Percentiles rank a stretch among this genome's conserved stretches.
Conservation (phyloP, 2,113 vertebrate genomes). For the Sitta europaea region DNA sequence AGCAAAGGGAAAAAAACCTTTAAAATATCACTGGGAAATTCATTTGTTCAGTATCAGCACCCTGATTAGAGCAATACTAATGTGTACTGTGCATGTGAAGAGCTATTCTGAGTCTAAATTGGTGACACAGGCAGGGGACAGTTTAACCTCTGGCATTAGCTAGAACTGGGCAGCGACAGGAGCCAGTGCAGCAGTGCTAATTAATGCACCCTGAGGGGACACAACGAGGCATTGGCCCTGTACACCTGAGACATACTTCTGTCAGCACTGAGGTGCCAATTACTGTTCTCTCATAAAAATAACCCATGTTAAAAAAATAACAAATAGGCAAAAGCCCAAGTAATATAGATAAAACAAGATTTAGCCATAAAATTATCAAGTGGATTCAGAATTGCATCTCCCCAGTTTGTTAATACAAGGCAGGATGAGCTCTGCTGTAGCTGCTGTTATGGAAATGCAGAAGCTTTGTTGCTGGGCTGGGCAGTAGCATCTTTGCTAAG, state of each 20-base stretch:
- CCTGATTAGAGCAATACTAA: background rate
- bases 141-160: constrained; percentile 53
- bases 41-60: background rate
- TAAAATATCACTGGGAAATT: background rate
- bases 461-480: background rate
- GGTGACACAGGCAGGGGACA: constrained; percentile 12
- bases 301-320: background rate
- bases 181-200: constrained; percentile 44
- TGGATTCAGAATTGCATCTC: background rate
- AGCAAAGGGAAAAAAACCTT: background rate
- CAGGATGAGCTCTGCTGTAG: background rate
- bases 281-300: constrained; percentile 9
- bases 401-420: background rate
- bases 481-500: background rate
- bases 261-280: background rate
- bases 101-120: background rate
- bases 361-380: background rate
- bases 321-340: background rate
- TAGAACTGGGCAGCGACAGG: background rate
- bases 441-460: background rate
- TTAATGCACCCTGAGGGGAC: constrained; percentile 53
- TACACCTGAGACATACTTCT: constrained; percentile 37
- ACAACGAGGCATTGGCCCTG: constrained; percentile 1
- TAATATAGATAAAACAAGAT: background rate
- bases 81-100: background rate